These are phyloP conservation scores for Drosophila azteca DNA, from an alignment of 1,140 invertebrate species.

Conservation along the genomic window DNA sequence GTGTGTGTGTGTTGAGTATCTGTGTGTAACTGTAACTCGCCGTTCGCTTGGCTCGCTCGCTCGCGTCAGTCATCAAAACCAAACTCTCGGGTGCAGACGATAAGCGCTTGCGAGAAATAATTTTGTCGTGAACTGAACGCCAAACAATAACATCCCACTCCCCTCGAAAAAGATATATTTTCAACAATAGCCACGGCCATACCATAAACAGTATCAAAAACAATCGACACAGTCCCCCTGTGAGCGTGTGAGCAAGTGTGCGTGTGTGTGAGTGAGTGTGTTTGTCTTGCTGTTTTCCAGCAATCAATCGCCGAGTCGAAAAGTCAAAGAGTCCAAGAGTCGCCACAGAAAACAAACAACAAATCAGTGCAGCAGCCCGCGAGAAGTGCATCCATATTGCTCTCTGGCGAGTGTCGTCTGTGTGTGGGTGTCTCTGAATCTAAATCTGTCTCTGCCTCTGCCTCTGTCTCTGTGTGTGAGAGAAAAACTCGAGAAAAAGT, in stretches of 20 bases:
- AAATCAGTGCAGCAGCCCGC: conserved; percentile 62
- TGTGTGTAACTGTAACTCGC: conserved; percentile 70
- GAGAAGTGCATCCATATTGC: conserved; percentile 67
- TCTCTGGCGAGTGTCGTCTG: conserved; percentile 43
- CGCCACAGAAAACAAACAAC: conserved; percentile 20
- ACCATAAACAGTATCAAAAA: no score
- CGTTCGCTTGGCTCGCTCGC: conserved; percentile 39
- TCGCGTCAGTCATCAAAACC: conserved; percentile 74
- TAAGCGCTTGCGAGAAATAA: conserved; percentile 62
- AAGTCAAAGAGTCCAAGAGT: conserved; percentile 8
- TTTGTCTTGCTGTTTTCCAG: conserved; percentile 1
- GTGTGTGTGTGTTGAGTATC: conserved; percentile 32
- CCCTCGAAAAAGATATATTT: conserved; percentile 8
- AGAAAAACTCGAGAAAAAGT: conserved; percentile 66
- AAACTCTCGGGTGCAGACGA: conserved; percentile 80
- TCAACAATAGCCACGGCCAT: no score
- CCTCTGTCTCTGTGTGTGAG: conserved; percentile 8
- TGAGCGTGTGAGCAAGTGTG: no score
- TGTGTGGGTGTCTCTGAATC: background rate
- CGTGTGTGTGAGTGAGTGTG: no score
- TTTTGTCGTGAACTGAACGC: conserved; percentile 30
- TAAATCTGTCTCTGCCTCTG: background rate
- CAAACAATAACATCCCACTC: conserved; percentile 42
- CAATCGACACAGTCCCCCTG: no score
- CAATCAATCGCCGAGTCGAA: conserved; percentile 4